Base-by-base conservation (phyloP, 2,113 vertebrate species). In the Sigmodon hispidus region DNA sequence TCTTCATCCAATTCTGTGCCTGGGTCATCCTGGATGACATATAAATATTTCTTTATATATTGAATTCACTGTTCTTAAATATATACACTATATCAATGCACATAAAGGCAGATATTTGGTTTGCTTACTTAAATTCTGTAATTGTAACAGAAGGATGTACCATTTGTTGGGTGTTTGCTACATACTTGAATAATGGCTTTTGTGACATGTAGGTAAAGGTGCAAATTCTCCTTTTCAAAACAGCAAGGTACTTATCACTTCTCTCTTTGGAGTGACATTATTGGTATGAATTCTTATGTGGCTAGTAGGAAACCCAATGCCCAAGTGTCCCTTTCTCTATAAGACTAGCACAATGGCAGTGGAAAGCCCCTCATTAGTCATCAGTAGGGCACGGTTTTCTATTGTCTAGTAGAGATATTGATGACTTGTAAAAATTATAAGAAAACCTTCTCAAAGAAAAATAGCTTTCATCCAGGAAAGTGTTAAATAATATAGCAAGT, bases 401-500 rank as follows among this genome's bases (percentile, higher is more conserved):
- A 29, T 93, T 94, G 92, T 80, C 48, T 67, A 87, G 50, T 50
- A n/a, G 11, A 63, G 45, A 75, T 52, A 48, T 1, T 61, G 3
- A 21, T 77, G 86, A 7, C 65, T 89, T 45, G 40, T 48, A 72
- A 3, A 67, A 50, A 3, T 65, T 50, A 24, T 36, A 61, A 94
- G 43, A 91, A 92, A 70, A 87, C 36, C 22, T 40, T 83, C 63
- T 79, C 7, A 88, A 36, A 87, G 6, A 11, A 95, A 79, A 89
- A 21, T 57, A 52, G 0, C 61, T 94, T 95, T 91, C 21, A 13
- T 21, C 55, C 5, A 92, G 11, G 34, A 94, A 85, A 73, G 29
- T 85, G 45, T 85, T 96, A 89, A 97, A 84, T 36, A 92, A 87
- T 75, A 36, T 0, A 59, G 31, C 36, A 76, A 76, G 81, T 87